phyloP scores from a whole-genome alignment of 2,797 vertebrate species.

The Fistularia commersonii region DNA sequence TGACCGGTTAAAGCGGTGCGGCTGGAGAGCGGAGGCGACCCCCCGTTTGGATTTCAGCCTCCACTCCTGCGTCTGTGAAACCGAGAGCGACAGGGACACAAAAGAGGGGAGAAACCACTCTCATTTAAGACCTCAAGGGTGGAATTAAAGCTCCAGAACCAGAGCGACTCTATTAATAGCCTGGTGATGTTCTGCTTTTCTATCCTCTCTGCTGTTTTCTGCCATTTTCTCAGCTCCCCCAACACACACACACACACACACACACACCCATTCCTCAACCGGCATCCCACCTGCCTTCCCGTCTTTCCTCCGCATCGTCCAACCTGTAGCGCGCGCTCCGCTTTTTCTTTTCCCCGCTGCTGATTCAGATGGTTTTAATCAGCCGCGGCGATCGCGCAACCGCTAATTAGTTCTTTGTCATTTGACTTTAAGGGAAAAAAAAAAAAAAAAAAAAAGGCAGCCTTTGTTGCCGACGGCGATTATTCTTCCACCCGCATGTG shows the following conservation, averaged over 20 bases:
- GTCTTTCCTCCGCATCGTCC: neutral
- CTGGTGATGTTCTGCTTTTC: constrained; percentile 20
- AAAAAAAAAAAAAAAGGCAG: constrained; percentile 3
- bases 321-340: too few species aligned
- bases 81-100: constrained; percentile 10
- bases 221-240: neutral
- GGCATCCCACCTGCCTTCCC: too few species aligned
- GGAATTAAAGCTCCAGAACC: constrained; percentile 42
- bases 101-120: constrained; percentile 20
- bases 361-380: too few species aligned
- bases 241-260: neutral
- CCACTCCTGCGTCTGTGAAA: constrained; percentile 16
- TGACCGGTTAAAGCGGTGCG: constrained; percentile 19
- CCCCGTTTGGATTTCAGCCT: constrained; percentile 12
- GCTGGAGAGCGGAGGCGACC: constrained; percentile 7
- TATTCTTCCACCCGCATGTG: too few species aligned
- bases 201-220: too few species aligned
- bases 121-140: constrained; percentile 34
- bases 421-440: constrained; percentile 3
- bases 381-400: too few species aligned
- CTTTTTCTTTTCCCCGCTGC: too few species aligned
- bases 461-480: neutral
- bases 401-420: neutral
- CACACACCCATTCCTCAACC: neutral
- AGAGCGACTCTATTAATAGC: constrained; percentile 46